Percentiles rank a stretch among this genome's conserved stretches.
These are phyloP conservation scores for Hyla sarda DNA, from an alignment of 2,113 vertebrate species.

Conservation along the genomic window DNA sequence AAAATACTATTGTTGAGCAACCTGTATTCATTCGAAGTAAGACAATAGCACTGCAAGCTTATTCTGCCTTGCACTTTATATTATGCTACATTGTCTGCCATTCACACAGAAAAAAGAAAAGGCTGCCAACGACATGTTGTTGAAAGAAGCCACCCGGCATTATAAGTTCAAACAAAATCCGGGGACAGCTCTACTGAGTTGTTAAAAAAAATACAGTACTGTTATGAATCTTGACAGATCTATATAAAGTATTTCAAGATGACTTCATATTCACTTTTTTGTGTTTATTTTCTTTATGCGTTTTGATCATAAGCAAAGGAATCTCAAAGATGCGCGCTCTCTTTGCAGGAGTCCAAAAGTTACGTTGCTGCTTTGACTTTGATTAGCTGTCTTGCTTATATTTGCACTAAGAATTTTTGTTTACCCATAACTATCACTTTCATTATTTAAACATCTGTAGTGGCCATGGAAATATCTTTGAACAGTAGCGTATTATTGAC, in stretches of 20 bases:
- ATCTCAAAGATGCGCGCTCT: slow-evolving; percentile 34
- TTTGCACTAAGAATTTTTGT: slow-evolving; percentile 41
- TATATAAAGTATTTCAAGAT: slow-evolving; percentile 40
- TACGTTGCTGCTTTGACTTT: slow-evolving; percentile 46
- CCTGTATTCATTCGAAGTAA: slow-evolving; percentile 32
- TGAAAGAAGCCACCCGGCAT: slow-evolving; percentile 49
- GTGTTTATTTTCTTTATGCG: slow-evolving; percentile 12
- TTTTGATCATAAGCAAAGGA: slow-evolving; percentile 46
- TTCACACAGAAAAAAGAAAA: slow-evolving; percentile 40
- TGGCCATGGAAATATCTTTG: slow-evolving; percentile 34
- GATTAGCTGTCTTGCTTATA: slow-evolving; percentile 51
- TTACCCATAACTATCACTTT: slow-evolving; percentile 40
- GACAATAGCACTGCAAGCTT: slow-evolving; percentile 51
- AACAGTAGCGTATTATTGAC: slow-evolving; percentile 16
- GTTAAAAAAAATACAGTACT: slow-evolving; percentile 41
- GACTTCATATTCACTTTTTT: slow-evolving; percentile 47
- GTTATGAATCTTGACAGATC: slow-evolving; percentile 49
- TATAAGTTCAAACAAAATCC: slow-evolving; percentile 47
- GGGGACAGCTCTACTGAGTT: slow-evolving; percentile 30
- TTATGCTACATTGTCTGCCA: slow-evolving; percentile 42
- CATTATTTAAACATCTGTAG: slow-evolving; percentile 41
- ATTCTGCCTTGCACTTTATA: slow-evolving; percentile 48
- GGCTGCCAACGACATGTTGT: slow-evolving; percentile 40
- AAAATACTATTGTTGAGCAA: slow-evolving; percentile 37
- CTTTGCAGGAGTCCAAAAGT: slow-evolving; percentile 52